phyloP scores from a whole-genome alignment of 2,113 vertebrate species.

The Cavia aperea region DNA sequence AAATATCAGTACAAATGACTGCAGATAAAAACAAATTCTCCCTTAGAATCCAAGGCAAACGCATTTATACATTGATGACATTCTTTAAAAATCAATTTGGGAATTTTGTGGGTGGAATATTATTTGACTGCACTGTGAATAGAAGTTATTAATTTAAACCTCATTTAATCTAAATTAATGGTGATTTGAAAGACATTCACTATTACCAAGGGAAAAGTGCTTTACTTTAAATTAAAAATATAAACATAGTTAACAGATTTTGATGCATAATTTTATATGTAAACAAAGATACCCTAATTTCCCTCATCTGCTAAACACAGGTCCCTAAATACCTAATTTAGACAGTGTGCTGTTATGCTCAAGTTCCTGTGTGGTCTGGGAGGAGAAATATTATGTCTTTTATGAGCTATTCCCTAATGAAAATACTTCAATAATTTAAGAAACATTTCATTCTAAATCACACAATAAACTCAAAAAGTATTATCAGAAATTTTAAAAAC shows the following conservation, averaged over 20 bases:
- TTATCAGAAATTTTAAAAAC: not conserved
- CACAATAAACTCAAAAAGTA: not conserved
- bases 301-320: constrained; percentile 21
- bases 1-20: not conserved
- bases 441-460: constrained; percentile 30
- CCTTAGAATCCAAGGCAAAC: not conserved
- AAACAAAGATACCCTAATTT: constrained; percentile 60
- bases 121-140: not conserved
- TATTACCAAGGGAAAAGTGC: constrained; percentile 16
- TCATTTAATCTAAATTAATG: constrained; percentile 22
- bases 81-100: not conserved
- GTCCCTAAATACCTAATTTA: constrained; percentile 62
- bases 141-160: not conserved
- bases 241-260: constrained; percentile 50
- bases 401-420: constrained; percentile 25
- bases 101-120: not conserved
- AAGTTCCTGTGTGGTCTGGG: constrained; percentile 32
- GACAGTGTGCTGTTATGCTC: constrained; percentile 27
- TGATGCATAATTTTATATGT: constrained; percentile 31
- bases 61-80: not conserved
- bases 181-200: constrained; percentile 44
- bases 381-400: constrained; percentile 28
- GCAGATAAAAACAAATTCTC: not conserved
- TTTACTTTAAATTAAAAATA: constrained; percentile 42
- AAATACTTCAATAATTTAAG: constrained; percentile 18